A percentile compares a stretch with the other conserved stretches of the same genome.
phyloP scores from a whole-genome alignment of 2,888 invertebrate genomes.

The Ctena decussata region DNA sequence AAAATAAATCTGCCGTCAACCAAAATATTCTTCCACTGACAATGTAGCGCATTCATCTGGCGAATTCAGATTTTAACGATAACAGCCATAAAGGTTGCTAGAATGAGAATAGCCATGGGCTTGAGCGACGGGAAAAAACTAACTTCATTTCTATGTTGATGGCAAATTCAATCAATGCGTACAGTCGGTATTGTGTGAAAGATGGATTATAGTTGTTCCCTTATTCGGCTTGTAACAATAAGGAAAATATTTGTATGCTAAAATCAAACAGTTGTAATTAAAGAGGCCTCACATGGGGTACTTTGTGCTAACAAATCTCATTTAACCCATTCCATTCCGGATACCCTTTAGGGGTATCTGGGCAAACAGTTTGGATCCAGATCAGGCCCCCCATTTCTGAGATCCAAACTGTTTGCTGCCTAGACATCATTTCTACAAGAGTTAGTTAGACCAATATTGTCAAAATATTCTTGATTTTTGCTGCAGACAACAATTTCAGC shows the following conservation, averaged over 20 bases:
- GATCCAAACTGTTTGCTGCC: too few relatives aligned
- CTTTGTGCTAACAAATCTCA: too few relatives aligned
- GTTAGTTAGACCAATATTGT: too few relatives aligned
- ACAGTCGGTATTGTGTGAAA: neutral
- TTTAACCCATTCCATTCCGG: too few relatives aligned
- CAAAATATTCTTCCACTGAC: neutral
- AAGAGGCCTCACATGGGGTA: constrained; percentile 39
- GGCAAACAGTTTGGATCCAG: too few relatives aligned
- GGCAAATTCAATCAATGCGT: neutral
- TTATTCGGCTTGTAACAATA: constrained; percentile 13
- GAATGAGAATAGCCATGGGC: neutral
- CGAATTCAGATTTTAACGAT: constrained; percentile 12
- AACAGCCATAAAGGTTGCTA: neutral
- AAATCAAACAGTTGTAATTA: constrained; percentile 55
- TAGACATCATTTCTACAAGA: too few relatives aligned
- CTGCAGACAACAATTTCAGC: too few relatives aligned
- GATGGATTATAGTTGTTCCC: neutral
- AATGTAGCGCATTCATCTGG: constrained; percentile 10
- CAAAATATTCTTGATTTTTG: too few relatives aligned
- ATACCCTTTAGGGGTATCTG: too few relatives aligned
- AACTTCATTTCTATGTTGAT: constrained; percentile 1
- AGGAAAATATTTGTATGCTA: constrained; percentile 59
- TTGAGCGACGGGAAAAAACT: constrained; percentile 4
- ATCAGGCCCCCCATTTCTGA: too few relatives aligned
- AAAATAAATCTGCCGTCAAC: constrained; percentile 7